Evolutionary conservation across 2,113 vertebrate species (phyloP).

Genomic region (Larimichthys polyactis): DNA sequence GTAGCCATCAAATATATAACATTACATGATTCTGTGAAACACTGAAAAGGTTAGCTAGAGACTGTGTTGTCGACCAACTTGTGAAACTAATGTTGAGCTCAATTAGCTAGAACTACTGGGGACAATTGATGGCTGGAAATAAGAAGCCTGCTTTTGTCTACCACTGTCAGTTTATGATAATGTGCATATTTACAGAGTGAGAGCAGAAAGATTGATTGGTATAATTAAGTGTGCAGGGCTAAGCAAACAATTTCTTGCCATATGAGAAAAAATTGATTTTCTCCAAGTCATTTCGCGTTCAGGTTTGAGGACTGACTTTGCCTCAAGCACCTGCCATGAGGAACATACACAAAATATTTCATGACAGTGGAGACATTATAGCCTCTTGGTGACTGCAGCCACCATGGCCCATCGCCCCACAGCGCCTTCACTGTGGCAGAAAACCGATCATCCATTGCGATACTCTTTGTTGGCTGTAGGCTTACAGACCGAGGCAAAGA

Average conservation of each 20-base stretch:
- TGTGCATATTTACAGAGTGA: neutral
- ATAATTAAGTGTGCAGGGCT: neutral
- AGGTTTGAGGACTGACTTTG: neutral
- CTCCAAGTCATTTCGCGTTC: neutral
- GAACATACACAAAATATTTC: neutral
- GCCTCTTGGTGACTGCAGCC: neutral
- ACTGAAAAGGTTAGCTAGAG: neutral
- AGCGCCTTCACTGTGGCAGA: slow-evolving; percentile 25
- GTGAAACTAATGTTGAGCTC: neutral
- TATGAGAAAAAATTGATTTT: neutral
- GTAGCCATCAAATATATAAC: neutral
- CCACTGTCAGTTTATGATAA: neutral
- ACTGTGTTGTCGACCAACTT: no score
- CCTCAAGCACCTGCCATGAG: neutral
- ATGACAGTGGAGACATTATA: slow-evolving; percentile 14
- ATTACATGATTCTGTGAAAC: no score
- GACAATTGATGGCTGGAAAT: neutral
- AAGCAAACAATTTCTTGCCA: neutral
- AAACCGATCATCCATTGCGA: slow-evolving; percentile 44
- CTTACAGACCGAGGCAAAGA: slow-evolving; percentile 54
- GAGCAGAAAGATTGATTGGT: neutral
- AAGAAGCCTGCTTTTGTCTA: neutral
- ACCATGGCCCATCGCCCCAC: neutral
- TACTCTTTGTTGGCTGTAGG: slow-evolving; percentile 49
- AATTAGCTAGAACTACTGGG: neutral